Evolutionary conservation across 2,797 vertebrate species (phyloP).

Genomic region (Scleropages formosus): DNA sequence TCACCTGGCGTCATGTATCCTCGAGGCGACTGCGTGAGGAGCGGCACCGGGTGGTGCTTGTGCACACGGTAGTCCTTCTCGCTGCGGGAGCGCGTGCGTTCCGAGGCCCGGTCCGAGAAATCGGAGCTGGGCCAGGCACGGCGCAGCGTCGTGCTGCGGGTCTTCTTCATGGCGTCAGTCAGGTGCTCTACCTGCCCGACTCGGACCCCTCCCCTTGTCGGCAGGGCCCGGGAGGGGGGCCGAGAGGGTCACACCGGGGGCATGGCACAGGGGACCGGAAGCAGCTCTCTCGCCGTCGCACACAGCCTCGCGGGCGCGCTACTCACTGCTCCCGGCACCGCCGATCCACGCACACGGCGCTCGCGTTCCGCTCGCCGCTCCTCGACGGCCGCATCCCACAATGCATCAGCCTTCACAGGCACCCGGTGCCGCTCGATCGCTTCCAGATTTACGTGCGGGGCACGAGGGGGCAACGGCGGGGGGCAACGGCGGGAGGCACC

Average conservation of each 20-base stretch:
- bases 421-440: conserved; percentile 62
- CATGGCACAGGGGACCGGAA: conserved; percentile 45
- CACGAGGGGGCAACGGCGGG: conserved; percentile 46
- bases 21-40: conserved; percentile 77
- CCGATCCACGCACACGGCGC: conserved; percentile 4
- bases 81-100: conserved; percentile 87
- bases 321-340: conserved; percentile 40
- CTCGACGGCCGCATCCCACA: conserved; percentile 73
- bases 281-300: not conserved
- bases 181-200: conserved; percentile 29
- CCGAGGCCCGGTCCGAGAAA: conserved; percentile 72
- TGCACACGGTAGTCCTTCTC: conserved; percentile 95
- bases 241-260: conserved; percentile 52
- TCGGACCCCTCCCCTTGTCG: conserved; percentile 49
- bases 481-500: conserved; percentile 42
- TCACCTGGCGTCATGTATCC: conserved; percentile 86
- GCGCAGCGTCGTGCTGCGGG: conserved; percentile 88
- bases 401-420: conserved; percentile 79
- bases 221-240: conserved; percentile 52
- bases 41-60: conserved; percentile 86
- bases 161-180: conserved; percentile 88
- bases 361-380: conserved; percentile 47
- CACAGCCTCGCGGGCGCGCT: conserved; percentile 47
- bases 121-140: conserved; percentile 96
- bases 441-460: conserved; percentile 66